Conservation (phyloP, 2,888 invertebrate species). For the Lasioglossum marginatum region DNA sequence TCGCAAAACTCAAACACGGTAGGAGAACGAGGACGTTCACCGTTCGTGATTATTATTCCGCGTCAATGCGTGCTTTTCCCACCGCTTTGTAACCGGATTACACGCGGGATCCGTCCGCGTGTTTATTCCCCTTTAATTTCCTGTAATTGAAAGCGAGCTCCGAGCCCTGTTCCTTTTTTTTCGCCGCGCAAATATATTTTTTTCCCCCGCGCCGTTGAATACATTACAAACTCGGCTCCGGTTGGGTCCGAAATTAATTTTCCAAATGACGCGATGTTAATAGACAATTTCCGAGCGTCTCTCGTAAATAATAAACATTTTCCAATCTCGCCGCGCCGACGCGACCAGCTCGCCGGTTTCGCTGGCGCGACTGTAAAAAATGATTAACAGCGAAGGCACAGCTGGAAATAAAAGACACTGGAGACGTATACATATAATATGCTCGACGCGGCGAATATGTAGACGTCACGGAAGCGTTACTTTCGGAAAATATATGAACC, state of each 20-base stretch:
- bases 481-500: conserved; percentile 9
- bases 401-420: neutral
- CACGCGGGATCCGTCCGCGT: neutral
- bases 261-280: neutral
- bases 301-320: neutral
- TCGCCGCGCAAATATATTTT: neutral
- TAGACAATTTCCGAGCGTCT: neutral
- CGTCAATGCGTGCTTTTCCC: neutral
- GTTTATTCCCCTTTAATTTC: neutral
- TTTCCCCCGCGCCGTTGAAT: neutral
- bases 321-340: neutral
- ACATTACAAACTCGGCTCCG: neutral
- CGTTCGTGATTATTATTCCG: conserved; percentile 5
- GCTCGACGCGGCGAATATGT: neutral
- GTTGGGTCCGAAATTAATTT: neutral
- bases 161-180: neutral
- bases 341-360: neutral
- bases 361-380: neutral
- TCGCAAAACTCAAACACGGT: neutral
- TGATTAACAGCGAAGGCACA: neutral
- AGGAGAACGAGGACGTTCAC: neutral
- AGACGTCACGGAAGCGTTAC: neutral
- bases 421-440: too few relatives aligned
- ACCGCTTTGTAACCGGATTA: neutral
- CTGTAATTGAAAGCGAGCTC: neutral